Conservation (phyloP, 2,888 invertebrate genomes). For the Hirtodrosophila histrioides region DNA sequence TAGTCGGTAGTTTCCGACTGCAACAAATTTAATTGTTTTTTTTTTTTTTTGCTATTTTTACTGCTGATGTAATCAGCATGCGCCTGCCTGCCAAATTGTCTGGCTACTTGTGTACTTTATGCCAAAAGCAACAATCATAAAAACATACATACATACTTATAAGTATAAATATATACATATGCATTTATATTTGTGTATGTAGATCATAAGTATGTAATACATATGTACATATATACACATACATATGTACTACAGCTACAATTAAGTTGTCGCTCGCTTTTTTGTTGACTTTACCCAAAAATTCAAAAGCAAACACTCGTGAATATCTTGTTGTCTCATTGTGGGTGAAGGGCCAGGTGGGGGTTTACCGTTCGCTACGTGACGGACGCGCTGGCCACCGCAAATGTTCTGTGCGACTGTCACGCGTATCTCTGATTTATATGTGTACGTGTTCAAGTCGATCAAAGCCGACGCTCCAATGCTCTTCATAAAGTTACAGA, state of each 20-base stretch:
- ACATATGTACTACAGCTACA: too few species aligned
- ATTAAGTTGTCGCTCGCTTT: constrained; percentile 12
- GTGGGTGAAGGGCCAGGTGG: background rate
- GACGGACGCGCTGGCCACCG: constrained; percentile 16
- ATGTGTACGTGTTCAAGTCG: constrained; percentile 36
- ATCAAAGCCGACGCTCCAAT: constrained; percentile 15
- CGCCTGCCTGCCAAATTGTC: constrained; percentile 41
- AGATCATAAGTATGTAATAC: background rate
- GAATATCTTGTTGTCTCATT: constrained; percentile 10
- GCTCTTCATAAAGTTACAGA: constrained; percentile 8
- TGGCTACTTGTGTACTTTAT: constrained; percentile 30
- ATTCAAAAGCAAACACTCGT: constrained; percentile 20
- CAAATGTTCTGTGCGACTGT: constrained; percentile 32
- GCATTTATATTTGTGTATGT: too few species aligned
- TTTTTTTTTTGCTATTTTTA: constrained; percentile 47
- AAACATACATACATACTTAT: background rate
- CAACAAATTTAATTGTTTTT: too few species aligned
- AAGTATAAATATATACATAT: background rate
- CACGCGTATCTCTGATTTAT: constrained; percentile 45
- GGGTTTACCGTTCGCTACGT: constrained; percentile 30
- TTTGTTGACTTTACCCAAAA: constrained; percentile 33
- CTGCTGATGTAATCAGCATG: constrained; percentile 69
- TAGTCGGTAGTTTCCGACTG: too few species aligned
- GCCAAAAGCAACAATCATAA: constrained; percentile 11
- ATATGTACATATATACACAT: too few species aligned